Evolutionary conservation across 1,140 invertebrate species (phyloP), one percentile per base, ranked within the genome.

Genomic region (Cydia pomonella): DNA sequence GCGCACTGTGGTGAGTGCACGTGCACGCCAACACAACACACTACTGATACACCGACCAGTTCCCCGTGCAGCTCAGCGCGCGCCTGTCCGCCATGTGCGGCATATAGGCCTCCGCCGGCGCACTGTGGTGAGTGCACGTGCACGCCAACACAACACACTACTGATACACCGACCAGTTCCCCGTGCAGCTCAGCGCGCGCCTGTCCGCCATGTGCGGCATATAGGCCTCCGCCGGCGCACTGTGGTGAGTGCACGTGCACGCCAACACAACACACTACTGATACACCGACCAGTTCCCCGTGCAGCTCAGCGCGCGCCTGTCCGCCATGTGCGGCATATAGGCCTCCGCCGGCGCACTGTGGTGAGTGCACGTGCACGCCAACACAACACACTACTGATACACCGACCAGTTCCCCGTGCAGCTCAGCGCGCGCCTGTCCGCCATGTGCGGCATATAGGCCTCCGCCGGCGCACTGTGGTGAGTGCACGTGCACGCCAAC

Each of bases 91-190:
- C 95, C 81, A 96, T 97, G 94, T 98, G 98, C 93, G 97, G 96
- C 81, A 95, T 97, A 90, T 97, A 96, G 96, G 72, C 80, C 62
- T 29, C 73, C 41, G 41, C 73, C 73, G 72, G 29, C 33, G 66
- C 62, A 62, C 50, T 75, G 77, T 81, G 88, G 87, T 90, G 27
- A 83, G 83, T 79, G 2, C 92, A 96, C 96, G 76, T 99, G 0
- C 99, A 98, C 99, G 99, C 84, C 94, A 99, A 66, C 97, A 98
- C 93, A 98, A 98, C n/a, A n/a, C n/a, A n/a, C n/a, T n/a, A n/a
- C n/a, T n/a, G n/a, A n/a, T n/a, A n/a, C 94, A 97, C 97, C 71
- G 98, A 99, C 87, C 98, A 99, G 94, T 99, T 99, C 93, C 99
- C 99, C 80, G 95, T 95, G 84, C 97, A 97, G 84, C 95, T 99